These are phyloP conservation scores for Stomatorhinus walkeri DNA, from an alignment of 2,797 vertebrate genomes.

Conservation along the genomic window DNA sequence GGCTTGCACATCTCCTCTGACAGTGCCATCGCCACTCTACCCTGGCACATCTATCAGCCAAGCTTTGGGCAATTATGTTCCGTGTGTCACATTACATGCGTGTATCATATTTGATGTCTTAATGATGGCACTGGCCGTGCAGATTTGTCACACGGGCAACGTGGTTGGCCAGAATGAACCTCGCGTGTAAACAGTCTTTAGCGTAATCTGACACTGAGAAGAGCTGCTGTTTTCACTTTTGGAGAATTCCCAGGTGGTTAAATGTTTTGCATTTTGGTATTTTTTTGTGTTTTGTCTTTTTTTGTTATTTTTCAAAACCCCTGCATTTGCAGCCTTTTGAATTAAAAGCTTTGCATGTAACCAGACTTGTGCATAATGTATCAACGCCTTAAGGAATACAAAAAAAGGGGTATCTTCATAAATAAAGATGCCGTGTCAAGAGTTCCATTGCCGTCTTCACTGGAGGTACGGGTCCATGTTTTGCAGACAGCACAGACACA, in stretches of 20 bases:
- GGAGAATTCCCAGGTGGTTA: neutral
- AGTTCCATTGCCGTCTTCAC: neutral
- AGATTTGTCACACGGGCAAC: neutral
- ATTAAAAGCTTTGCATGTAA: neutral
- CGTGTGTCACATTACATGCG: neutral
- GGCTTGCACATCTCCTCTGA: neutral
- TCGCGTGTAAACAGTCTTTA: neutral
- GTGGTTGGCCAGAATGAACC: neutral
- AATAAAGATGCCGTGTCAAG: neutral
- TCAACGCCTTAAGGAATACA: neutral
- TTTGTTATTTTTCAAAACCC: neutral
- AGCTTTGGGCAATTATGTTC: neutral
- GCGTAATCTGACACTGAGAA: neutral
- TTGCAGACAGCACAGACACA: neutral
- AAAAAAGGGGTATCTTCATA: neutral
- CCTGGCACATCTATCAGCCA: neutral
- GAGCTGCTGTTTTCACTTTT: neutral
- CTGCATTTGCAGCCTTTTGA: neutral
- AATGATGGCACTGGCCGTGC: neutral
- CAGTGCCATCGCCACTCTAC: neutral
- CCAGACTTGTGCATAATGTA: neutral
- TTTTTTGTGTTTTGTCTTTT: neutral
- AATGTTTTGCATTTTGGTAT: neutral
- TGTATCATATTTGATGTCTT: neutral
- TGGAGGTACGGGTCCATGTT: neutral